Evolutionary conservation across 2,113 vertebrate species (phyloP), one percentile per base, ranked within the genome.

Genomic region (Malurus elegans): DNA sequence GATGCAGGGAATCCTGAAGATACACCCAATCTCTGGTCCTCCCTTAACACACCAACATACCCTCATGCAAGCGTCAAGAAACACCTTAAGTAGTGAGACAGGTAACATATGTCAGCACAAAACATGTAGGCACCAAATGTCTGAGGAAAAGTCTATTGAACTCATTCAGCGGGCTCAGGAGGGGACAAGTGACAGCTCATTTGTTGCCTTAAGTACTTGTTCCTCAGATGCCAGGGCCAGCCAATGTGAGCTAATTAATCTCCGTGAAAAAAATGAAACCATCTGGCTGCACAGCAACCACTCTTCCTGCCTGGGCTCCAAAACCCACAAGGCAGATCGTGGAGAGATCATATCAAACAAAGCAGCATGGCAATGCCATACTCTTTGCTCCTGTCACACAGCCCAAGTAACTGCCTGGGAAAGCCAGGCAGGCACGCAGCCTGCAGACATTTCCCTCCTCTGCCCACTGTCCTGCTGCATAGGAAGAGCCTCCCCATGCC

Each of bases 261-360:
- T 90, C 56, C 50, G n/a, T 32, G 79, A 67, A 79, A 90, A 50
- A 90, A 71, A 31, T 2, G 5, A 82, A 94, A 79, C 90, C 88
- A 88, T 90, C 79, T 93, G 93, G 53, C 85, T 88, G 81, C 60
- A 61, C 81, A 79, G 65, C 74, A 93, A 75, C 88, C 45, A 44
- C 42, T 79, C 40, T 38, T 89, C 78, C 88, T 88, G 81, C 70
- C 70, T 79, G 66, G 57, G 71, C 66, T 90, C 85, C 48, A 24
- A 44, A 90, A 25, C 50, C 28, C 45, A 61, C 64, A 42, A 6
- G 23, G 81, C 85, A 93, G 48, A 81, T 53, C 4, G 0, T 13
- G 5, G 40, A 74, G 14, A 91, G 44, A 48, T 73, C 66, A 3
- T n/a, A 64, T n/a, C 84, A 79, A 79, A 85, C 5, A 8, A 76